A percentile compares a stretch with the other conserved stretches of the same genome.
phyloP scores from a whole-genome alignment of 1,140 invertebrate genomes.

The Maniola jurtina region DNA sequence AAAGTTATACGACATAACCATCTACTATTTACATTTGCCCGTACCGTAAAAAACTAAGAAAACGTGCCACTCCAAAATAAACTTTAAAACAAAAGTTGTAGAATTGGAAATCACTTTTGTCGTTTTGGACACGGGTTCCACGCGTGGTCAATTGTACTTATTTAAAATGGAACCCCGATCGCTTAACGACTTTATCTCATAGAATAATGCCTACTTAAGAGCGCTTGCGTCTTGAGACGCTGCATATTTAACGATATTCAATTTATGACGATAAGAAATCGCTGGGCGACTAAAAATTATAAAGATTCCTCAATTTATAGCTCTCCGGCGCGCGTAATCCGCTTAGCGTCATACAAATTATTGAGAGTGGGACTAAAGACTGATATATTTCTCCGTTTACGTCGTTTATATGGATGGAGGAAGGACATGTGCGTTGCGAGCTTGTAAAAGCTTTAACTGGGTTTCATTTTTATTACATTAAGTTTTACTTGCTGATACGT shows the following conservation, averaged over 20 bases:
- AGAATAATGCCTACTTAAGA: constrained; percentile 67
- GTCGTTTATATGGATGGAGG: constrained; percentile 35
- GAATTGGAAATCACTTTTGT: constrained; percentile 3
- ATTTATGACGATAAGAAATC: constrained; percentile 72
- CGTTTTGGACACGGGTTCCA: not conserved
- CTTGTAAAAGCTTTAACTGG: constrained; percentile 2
- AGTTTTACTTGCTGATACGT: not conserved
- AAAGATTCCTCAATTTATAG: constrained; percentile 76
- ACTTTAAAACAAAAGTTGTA: constrained; percentile 5
- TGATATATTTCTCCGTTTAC: constrained; percentile 73
- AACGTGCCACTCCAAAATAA: constrained; percentile 5
- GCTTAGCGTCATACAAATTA: constrained; percentile 71
- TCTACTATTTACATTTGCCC: constrained; percentile 36
- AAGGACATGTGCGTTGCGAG: constrained; percentile 34
- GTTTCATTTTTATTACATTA: not conserved
- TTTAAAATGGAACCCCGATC: constrained; percentile 34
- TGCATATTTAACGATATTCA: constrained; percentile 74
- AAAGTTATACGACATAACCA: constrained; percentile 64
- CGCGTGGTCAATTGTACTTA: constrained; percentile 30
- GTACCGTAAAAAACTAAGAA: constrained; percentile 18
- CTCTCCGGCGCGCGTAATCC: constrained; percentile 52
- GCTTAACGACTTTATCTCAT: constrained; percentile 70
- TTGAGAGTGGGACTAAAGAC: constrained; percentile 73
- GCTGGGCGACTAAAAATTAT: constrained; percentile 68
- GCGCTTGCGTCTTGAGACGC: constrained; percentile 46